Conservation (phyloP, 2,888 invertebrate species). For the Micoletzkya japonica region DNA sequence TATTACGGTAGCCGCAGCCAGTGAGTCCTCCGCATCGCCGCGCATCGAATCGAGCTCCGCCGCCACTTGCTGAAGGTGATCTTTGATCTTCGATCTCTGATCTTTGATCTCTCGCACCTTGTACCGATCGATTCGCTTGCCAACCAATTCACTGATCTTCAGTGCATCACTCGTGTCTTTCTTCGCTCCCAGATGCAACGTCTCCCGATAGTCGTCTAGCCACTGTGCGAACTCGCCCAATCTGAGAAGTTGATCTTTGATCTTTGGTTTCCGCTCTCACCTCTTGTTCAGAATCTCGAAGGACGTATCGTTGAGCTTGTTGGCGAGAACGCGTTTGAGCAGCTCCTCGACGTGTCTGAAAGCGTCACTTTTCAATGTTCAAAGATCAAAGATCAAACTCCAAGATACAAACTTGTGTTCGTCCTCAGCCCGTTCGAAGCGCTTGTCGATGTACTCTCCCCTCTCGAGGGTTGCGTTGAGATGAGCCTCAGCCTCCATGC, state of each 20-base stretch:
- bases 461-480: constrained; percentile 60
- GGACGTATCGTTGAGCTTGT: constrained; percentile 61
- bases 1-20: constrained; percentile 34
- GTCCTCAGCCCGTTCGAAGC: constrained; percentile 45
- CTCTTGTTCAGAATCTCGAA: constrained; percentile 50
- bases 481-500: constrained; percentile 62
- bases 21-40: constrained; percentile 46
- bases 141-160: constrained; percentile 46
- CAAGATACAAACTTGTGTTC: constrained; percentile 44
- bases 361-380: background rate
- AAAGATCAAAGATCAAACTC: constrained; percentile 2
- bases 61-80: constrained; percentile 39
- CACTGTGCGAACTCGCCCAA: constrained; percentile 43
- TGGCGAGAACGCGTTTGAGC: constrained; percentile 49
- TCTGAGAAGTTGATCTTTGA: constrained; percentile 7
- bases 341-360: constrained; percentile 51
- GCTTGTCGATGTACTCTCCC: constrained; percentile 57
- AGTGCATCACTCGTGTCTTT: constrained; percentile 48
- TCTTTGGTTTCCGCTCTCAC: constrained; percentile 14
- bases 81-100: constrained; percentile 1
- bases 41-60: constrained; percentile 45
- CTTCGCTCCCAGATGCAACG: constrained; percentile 57
- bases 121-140: constrained; percentile 46
- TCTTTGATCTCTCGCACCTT: constrained; percentile 24
- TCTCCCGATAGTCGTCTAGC: constrained; percentile 40